Evolutionary conservation across 2,888 invertebrate species (phyloP).

Genomic region (Drepanosiphum platanoidis): DNA sequence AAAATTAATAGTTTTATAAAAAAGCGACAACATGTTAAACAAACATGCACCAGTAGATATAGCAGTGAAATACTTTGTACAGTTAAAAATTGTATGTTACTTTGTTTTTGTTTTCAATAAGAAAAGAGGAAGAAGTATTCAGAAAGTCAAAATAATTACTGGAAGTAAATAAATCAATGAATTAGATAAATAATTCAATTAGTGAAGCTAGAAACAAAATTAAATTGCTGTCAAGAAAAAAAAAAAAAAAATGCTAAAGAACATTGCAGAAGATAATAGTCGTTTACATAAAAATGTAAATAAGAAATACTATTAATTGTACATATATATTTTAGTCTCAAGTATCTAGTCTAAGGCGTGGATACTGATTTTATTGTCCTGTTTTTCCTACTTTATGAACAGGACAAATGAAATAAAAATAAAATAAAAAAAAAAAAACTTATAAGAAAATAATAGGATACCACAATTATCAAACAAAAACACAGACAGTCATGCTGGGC

Average conservation of each 20-base stretch:
- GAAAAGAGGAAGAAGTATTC: not conserved
- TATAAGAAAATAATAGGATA: constrained; percentile 62
- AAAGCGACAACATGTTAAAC: constrained; percentile 8
- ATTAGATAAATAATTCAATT: constrained; percentile 14
- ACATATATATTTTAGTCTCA: constrained; percentile 1
- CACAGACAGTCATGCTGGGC: constrained; percentile 63
- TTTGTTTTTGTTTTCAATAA: constrained; percentile 27
- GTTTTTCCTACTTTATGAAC: constrained; percentile 15
- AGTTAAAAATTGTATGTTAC: constrained; percentile 17
- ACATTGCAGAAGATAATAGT: not conserved
- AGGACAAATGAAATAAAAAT: constrained; percentile 41
- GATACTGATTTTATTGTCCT: not conserved
- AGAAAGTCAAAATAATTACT: constrained; percentile 9
- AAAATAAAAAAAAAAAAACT: no score
- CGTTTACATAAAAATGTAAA: not conserved
- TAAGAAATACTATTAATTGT: constrained; percentile 22
- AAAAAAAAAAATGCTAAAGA: not conserved
- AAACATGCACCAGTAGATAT: constrained; percentile 17
- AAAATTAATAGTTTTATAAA: not conserved
- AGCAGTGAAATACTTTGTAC: not conserved
- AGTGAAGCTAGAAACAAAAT: constrained; percentile 23
- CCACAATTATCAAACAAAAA: constrained; percentile 62
- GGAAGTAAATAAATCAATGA: constrained; percentile 25
- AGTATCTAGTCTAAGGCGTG: not conserved
- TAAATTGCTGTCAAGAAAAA: not conserved